Percentiles rank a stretch among this genome's conserved stretches.
These are phyloP conservation scores for Cyphomyrmex costatus DNA, from an alignment of 1,140 invertebrate species.

Conservation along the genomic window DNA sequence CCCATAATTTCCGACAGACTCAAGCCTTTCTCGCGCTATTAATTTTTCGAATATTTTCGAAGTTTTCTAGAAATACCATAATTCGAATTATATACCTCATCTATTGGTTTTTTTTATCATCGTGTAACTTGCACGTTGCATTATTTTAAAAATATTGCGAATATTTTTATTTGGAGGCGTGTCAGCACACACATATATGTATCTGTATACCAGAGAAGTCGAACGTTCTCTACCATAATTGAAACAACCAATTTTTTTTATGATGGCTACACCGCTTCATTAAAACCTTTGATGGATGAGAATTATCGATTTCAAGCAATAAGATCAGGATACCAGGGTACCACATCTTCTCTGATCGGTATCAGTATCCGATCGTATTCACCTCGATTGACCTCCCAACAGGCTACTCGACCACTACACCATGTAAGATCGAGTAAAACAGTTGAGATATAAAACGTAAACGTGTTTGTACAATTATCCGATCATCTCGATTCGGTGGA, in stretches of 20 bases:
- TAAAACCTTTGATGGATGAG: constrained; percentile 75
- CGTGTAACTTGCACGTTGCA: neutral
- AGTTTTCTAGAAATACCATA: neutral
- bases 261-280: constrained; percentile 70
- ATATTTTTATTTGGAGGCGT: neutral
- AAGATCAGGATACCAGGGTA: constrained; percentile 65
- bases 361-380: constrained; percentile 63
- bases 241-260: constrained; percentile 72
- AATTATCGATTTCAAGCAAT: constrained; percentile 83
- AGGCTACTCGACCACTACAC: constrained; percentile 64
- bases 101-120: neutral
- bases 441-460: constrained; percentile 75
- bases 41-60: neutral
- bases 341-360: constrained; percentile 73
- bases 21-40: neutral
- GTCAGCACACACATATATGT: neutral
- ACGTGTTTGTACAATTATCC: constrained; percentile 77
- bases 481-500: constrained; percentile 63
- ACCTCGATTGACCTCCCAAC: constrained; percentile 78
- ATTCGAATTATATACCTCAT: neutral
- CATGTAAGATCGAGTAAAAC: constrained; percentile 62
- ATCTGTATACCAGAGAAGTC: neutral
- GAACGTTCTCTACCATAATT: constrained; percentile 54
- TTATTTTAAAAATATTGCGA: no score
- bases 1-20: constrained; percentile 21